Conservation (phyloP, 2,888 invertebrate species). For the Eupithecia insigniata region DNA sequence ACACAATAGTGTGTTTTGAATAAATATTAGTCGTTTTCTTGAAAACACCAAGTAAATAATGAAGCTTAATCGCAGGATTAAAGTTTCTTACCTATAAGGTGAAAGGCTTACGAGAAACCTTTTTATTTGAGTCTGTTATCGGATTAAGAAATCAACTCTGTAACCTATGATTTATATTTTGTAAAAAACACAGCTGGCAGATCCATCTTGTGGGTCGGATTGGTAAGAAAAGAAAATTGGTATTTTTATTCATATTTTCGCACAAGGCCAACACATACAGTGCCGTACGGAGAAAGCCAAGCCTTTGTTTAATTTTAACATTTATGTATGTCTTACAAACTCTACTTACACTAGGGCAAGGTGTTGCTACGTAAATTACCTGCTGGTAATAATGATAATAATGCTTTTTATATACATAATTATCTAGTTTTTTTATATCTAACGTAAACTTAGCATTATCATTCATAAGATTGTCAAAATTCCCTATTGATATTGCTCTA, state of each 20-base stretch:
- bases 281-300: not conserved
- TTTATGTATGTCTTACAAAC: not conserved
- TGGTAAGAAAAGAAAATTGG: not conserved
- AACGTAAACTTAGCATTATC: no score
- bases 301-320: not conserved
- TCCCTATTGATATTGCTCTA: no score
- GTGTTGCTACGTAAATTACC: not conserved
- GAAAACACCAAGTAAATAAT: conserved; percentile 27
- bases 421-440: not conserved
- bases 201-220: not conserved
- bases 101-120: conserved; percentile 16
- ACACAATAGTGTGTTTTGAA: not conserved
- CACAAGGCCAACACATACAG: not conserved
- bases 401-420: no score
- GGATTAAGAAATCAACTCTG: conserved; percentile 8
- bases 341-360: not conserved
- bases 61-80: conserved; percentile 19
- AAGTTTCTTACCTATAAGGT: conserved; percentile 4
- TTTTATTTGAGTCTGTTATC: not conserved
- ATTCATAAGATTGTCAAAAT: no score
- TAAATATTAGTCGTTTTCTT: not conserved
- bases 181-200: not conserved
- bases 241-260: not conserved
- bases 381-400: no score
- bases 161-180: conserved; percentile 8